These are phyloP conservation scores for Gymnoscopelus microlampas DNA, from an alignment of 2,797 vertebrate species.

Conservation along the genomic window DNA sequence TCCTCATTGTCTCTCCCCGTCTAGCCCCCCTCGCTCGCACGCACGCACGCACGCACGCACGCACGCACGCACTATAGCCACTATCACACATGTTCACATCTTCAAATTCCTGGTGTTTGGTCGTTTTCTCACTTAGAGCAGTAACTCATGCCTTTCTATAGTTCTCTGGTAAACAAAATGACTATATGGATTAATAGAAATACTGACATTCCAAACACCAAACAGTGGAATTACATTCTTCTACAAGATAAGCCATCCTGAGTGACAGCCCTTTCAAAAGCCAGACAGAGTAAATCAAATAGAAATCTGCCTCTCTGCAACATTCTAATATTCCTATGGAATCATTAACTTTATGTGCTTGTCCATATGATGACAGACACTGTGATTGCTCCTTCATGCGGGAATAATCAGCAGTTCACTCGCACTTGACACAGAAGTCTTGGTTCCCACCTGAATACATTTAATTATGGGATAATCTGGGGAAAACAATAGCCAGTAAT, in stretches of 20 bases:
- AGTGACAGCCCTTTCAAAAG: conserved; percentile 62
- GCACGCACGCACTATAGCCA: conserved; percentile 2
- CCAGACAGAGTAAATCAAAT: conserved; percentile 61
- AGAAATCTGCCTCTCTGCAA: conserved; percentile 54
- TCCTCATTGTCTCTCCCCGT: too few species aligned
- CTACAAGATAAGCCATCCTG: conserved; percentile 51
- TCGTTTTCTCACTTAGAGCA: conserved; percentile 42
- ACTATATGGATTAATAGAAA: conserved; percentile 57
- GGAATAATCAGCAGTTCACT: conserved; percentile 71
- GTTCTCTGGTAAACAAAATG: conserved; percentile 54
- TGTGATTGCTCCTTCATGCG: conserved; percentile 59
- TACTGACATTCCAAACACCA: conserved; percentile 51
- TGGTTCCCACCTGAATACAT: conserved; percentile 58
- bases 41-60: conserved; percentile 13
- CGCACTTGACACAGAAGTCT: conserved; percentile 66
- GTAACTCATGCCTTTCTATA: conserved; percentile 34
- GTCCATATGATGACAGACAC: conserved; percentile 39
- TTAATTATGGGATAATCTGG: conserved; percentile 70
- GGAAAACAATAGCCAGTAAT: conserved; percentile 69
- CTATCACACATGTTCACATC: not conserved
- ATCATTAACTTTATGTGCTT: conserved; percentile 63
- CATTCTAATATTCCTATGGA: conserved; percentile 51
- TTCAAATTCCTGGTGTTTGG: conserved; percentile 32
- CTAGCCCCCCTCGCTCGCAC: not conserved
- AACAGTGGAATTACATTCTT: conserved; percentile 53